Conservation (phyloP, 2,888 invertebrate genomes). For the Volucella inflata region DNA sequence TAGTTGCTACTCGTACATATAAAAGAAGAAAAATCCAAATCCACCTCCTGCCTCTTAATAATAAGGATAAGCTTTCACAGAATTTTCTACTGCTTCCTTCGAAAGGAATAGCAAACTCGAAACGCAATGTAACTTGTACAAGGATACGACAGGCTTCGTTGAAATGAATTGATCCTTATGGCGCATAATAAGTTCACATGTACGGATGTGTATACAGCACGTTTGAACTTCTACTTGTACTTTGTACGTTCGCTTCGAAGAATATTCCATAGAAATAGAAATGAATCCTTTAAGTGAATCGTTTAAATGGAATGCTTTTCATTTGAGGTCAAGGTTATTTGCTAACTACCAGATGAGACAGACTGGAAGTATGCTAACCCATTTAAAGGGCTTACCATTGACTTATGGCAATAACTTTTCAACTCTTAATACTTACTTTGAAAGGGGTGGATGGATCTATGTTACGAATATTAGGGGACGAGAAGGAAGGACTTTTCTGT, state of each 20-base stretch:
- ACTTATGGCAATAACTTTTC: slow-evolving; percentile 57
- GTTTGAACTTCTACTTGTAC: not conserved
- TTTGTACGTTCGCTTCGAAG: slow-evolving; percentile 1
- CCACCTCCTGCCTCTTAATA: slow-evolving; percentile 25
- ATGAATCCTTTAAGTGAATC: slow-evolving; percentile 54
- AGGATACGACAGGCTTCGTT: slow-evolving; percentile 26
- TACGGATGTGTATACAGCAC: not conserved
- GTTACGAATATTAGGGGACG: too few species aligned
- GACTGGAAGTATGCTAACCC: slow-evolving; percentile 49
- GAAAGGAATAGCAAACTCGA: slow-evolving; percentile 10
- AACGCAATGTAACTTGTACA: not conserved
- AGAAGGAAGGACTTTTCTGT: too few species aligned
- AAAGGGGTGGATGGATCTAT: too few species aligned
- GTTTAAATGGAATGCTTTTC: slow-evolving; percentile 58
- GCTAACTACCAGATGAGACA: slow-evolving; percentile 53
- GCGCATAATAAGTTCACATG: too few species aligned
- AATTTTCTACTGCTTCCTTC: slow-evolving; percentile 26
- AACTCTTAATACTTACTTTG: not conserved
- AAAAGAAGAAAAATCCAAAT: slow-evolving; percentile 3
- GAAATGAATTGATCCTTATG: slow-evolving; percentile 32
- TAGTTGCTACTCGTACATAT: too few species aligned
- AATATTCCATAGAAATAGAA: not conserved
- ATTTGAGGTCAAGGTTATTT: slow-evolving; percentile 58
- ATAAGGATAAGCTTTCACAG: slow-evolving; percentile 40
- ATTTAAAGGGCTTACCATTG: slow-evolving; percentile 59